phyloP scores from a whole-genome alignment of 1,140 invertebrate genomes.

The Nymphalis io region DNA sequence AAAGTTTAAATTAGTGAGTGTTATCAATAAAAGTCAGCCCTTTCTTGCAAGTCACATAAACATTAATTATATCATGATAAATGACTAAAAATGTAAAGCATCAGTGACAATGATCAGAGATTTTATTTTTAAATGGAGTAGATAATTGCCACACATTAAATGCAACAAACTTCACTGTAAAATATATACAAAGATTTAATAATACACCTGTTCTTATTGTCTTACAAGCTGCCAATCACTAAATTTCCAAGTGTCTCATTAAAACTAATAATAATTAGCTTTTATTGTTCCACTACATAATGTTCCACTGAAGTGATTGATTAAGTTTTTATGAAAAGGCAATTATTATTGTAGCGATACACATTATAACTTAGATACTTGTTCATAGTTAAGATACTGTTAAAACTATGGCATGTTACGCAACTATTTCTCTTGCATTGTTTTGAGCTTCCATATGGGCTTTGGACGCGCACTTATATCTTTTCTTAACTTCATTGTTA shows the following conservation, averaged over 20 bases:
- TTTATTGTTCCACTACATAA: conserved; percentile 5
- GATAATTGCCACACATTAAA: too few relatives aligned
- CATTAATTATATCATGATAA: too few relatives aligned
- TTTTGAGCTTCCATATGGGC: conserved; percentile 59
- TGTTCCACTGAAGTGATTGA: neutral
- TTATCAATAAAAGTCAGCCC: too few relatives aligned
- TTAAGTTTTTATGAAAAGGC: neutral
- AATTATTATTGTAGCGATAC: conserved; percentile 3
- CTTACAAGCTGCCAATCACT: neutral
- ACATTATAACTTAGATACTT: conserved; percentile 19
- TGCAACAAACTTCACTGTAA: too few relatives aligned
- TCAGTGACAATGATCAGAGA: too few relatives aligned
- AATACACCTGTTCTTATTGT: neutral
- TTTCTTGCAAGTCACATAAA: too few relatives aligned
- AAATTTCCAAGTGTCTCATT: neutral
- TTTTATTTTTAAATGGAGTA: too few relatives aligned
- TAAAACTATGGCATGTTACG: conserved; percentile 37
- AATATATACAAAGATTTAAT: neutral
- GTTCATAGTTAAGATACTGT: neutral
- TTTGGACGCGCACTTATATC: conserved; percentile 69
- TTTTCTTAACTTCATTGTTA: conserved; percentile 88
- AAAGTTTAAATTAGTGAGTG: too few relatives aligned
- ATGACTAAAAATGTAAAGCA: too few relatives aligned
- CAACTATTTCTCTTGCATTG: conserved; percentile 54
- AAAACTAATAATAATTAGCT: neutral